Base-by-base conservation (phyloP, 1,140 invertebrate species). In the Neodiprion pinetum region DNA sequence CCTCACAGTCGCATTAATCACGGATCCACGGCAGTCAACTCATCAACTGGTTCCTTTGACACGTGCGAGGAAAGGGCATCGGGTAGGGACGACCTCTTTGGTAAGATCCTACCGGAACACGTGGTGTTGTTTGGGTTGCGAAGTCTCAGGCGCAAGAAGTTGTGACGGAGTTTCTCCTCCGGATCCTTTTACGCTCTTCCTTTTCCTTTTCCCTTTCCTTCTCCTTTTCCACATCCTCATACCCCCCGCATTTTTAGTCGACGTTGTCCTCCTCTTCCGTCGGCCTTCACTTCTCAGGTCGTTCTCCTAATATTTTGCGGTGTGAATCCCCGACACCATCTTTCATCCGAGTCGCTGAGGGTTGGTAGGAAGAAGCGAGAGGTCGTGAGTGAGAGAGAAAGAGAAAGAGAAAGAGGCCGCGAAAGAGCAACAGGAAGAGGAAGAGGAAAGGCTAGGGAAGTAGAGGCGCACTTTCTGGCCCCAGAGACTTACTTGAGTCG, bases 61-160 rank as follows among this genome's bases (percentile, higher is more conserved):
- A 21, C 53, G 4, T 9, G 53, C 9, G 0, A 61, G 11, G n/a
- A 61, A 61, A 61, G 53, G 53, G 8, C n/a, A 40, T 40, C 28
- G n/a, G 53, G n/a, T 61, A 12, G n/a, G n/a, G 53, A 12, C 53
- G 53, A 61, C 53, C 53, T 61, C 9, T 1, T 0, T 40, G 5
- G 28, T 40, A 40, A 40, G 53, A 61, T 61, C 53, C 28, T 12
- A 9, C 10, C 11, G 67, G 40, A 69, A 11, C 67, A 69, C 67
- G 67, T 69, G 67, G 67, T 21, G 67, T 69, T 69, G 67, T 69
- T 69, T 69, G 67, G 67, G 67, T 69, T 69, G 67, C 67, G 12
- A 69, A 8, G 67, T 69, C 67, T 69, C 12, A 69, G 67, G 67
- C 67, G 67, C 67, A 21, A 69, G 40, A 47, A 47, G 11, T 47